Conservation (phyloP, 2,113 vertebrate species). For the Tragelaphus scriptus region DNA sequence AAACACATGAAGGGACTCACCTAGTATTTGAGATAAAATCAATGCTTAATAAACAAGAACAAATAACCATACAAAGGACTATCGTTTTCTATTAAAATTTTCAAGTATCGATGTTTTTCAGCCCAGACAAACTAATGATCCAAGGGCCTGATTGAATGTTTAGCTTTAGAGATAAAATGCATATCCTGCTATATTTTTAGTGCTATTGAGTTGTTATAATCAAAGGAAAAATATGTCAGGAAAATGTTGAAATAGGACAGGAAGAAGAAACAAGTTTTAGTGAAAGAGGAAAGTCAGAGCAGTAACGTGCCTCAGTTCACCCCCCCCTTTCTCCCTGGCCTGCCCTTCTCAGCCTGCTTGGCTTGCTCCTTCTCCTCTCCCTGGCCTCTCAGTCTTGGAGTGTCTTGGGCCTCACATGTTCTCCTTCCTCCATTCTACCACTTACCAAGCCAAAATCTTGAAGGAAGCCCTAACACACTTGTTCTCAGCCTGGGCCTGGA, state of each 20-base stretch:
- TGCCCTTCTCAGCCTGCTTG: not conserved
- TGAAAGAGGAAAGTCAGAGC: not conserved
- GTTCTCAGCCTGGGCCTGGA: not conserved
- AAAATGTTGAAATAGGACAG: not conserved
- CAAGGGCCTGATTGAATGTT: not conserved
- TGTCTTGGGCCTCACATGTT: not conserved
- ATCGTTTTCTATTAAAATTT: not conserved
- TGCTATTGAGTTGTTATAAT: not conserved
- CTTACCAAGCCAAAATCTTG: not conserved
- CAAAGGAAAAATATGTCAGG: not conserved
- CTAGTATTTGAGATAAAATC: not conserved
- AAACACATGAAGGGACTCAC: not conserved
- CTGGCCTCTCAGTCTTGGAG: fast-evolving
- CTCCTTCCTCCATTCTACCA: not conserved
- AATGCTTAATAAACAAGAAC: not conserved
- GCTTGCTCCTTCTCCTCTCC: not conserved
- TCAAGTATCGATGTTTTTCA: not conserved
- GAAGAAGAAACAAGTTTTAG: not conserved
- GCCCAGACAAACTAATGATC: not conserved
- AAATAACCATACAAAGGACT: not conserved
- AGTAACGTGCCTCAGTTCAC: fast-evolving
- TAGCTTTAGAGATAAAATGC: not conserved
- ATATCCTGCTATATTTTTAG: not conserved
- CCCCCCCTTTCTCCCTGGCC: not conserved
- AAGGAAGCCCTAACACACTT: not conserved